Base-by-base conservation (phyloP, 1,140 invertebrate genomes). In the Drosophila ficusphila region DNA sequence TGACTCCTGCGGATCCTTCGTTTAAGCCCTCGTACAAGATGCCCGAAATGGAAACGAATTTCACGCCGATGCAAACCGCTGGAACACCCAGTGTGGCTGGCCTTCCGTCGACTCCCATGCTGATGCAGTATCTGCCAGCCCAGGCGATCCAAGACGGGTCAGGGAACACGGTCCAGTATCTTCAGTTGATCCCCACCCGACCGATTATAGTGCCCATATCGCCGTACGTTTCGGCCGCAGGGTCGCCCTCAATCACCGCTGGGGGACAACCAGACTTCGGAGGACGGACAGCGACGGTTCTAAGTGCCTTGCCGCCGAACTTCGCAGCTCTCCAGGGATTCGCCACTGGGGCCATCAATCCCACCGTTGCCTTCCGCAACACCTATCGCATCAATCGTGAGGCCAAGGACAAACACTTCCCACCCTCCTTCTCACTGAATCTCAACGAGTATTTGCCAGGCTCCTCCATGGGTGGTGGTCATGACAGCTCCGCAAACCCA, bases 101-200 rank as follows among this genome's bases (percentile, higher is more conserved):
- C 4, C 25, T 85, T 14, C 85, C 79, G 9, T 75, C 94, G 93
- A 47, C 93, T 53, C 51, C 93, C 72, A 81, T 94, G 91, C 70
- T 96, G 95, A 90, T 96, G 93, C 90, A 91, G 46, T 91, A 91
- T 51, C 53, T 91, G 5, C 82, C 89, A 3, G 77, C 90, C 2
- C 85, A 89, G 14, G 34, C 69, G 3, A 44, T 91, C 0, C 75
- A 85, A 8, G 81, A 90, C 39, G 79, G 79, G 33, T 70, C 70
- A 0, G 88, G 82, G 2, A 62, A 46, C 5, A 61, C 70, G 0
- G 76, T 91, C 2, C 90, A 91, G 44, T 91, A 91, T 42, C 47
- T 91, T 4, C 90, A 91, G 46, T 46, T 91, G 8, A 91, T 91
- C 29, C 90, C 90, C 25, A 91, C 90, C 0, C 76, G 90, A 2